These are phyloP conservation scores for Spizella passerina DNA, from an alignment of 2,797 vertebrate genomes.

Conservation along the genomic window DNA sequence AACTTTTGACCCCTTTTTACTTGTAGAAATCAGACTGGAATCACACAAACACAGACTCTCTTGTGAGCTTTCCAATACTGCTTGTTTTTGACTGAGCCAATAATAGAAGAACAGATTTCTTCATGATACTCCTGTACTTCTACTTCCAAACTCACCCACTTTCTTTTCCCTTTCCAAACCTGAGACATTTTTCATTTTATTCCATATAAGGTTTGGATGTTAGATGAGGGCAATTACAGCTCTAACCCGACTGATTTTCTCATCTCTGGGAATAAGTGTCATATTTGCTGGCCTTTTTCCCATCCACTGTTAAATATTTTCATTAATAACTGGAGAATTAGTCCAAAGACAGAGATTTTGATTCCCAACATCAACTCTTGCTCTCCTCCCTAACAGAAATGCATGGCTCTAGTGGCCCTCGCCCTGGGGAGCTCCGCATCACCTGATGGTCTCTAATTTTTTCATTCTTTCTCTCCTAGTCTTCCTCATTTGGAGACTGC, in stretches of 20 bases:
- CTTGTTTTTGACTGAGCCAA: slow-evolving; percentile 40
- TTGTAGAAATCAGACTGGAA: slow-evolving; percentile 21
- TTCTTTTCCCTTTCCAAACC: slow-evolving; percentile 13
- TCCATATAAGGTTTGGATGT: slow-evolving; percentile 11
- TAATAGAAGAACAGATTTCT: slow-evolving; percentile 41
- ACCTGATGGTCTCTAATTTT: not conserved
- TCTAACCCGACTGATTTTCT: not conserved
- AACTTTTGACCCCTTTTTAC: slow-evolving; percentile 56
- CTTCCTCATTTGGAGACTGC: not conserved
- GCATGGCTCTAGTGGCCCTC: not conserved
- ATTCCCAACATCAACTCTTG: not conserved
- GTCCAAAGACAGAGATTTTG: not conserved
- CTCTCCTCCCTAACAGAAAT: not conserved
- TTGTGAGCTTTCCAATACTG: slow-evolving; percentile 28
- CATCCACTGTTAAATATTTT: not conserved
- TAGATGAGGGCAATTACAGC: not conserved
- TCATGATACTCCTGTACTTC: not conserved
- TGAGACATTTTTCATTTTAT: not conserved
- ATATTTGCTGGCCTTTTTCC: not conserved
- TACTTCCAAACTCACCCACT: not conserved
- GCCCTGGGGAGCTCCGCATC: not conserved
- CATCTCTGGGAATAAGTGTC: not conserved
- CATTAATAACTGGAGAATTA: slow-evolving; percentile 21
- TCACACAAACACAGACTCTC: slow-evolving; percentile 56
- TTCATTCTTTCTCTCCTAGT: not conserved